phyloP scores from a whole-genome alignment of 2,797 vertebrate species.

The Aphelocoma californica region DNA sequence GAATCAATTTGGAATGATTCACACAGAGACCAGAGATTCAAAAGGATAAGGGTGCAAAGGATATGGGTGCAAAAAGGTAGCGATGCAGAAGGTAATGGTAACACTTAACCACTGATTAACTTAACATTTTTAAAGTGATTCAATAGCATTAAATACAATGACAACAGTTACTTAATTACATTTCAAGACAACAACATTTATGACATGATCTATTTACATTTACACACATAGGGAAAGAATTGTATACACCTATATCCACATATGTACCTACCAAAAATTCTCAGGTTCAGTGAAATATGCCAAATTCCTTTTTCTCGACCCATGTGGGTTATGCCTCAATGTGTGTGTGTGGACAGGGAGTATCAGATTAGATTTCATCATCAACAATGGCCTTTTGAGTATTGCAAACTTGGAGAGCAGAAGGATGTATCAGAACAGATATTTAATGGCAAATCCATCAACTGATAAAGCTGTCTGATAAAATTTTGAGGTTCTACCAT shows the following conservation, averaged over 20 bases:
- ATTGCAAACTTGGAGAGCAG: not conserved
- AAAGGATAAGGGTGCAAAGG: not conserved
- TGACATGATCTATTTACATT: not conserved
- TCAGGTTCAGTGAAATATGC: not conserved
- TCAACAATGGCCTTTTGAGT: not conserved
- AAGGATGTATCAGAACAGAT: not conserved
- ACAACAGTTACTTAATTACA: not conserved
- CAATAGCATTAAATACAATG: not conserved
- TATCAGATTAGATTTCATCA: not conserved
- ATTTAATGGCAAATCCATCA: not conserved
- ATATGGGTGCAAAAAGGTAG: not conserved
- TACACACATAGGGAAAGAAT: not conserved
- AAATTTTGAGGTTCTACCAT: not conserved
- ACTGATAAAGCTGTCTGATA: not conserved
- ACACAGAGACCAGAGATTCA: not conserved
- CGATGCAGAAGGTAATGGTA: not conserved
- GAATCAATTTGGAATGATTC: not conserved
- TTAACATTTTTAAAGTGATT: not conserved
- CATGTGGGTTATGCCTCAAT: fast-evolving
- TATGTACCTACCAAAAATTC: not conserved
- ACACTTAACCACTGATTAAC: not conserved
- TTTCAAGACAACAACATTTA: not conserved
- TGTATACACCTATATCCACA: not conserved
- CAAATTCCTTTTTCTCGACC: not conserved
- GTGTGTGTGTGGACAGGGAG: not conserved